phyloP scores from a whole-genome alignment of 2,797 vertebrate genomes.

The Trachops cirrhosus region DNA sequence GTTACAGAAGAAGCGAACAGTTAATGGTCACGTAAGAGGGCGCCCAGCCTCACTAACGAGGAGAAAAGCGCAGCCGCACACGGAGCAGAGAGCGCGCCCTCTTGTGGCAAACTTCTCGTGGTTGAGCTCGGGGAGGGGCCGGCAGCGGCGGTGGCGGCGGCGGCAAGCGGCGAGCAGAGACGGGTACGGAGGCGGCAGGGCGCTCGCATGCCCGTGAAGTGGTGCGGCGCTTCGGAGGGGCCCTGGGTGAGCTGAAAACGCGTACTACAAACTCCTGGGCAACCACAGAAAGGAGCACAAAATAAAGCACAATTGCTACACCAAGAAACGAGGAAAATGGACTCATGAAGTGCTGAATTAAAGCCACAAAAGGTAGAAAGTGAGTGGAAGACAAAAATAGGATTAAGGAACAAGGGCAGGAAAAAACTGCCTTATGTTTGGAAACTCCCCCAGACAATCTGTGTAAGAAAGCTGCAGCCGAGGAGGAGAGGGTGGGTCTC shows the following conservation, averaged over 20 bases:
- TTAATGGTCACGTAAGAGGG: neutral
- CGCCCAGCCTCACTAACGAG: neutral
- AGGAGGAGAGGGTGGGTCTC: neutral
- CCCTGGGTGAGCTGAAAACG: no score
- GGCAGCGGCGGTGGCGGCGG: no score
- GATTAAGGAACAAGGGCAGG: neutral
- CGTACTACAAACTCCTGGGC: neutral
- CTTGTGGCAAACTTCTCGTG: no score
- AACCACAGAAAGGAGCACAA: neutral
- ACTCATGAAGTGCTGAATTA: neutral
- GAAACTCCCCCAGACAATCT: neutral
- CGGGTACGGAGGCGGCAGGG: no score
- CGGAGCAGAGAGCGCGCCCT: no score
- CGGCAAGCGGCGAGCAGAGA: no score
- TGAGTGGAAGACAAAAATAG: neutral
- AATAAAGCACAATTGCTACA: neutral
- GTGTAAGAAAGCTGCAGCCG: neutral
- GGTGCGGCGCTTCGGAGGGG: no score
- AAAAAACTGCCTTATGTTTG: neutral
- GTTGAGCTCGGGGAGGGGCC: fast-evolving
- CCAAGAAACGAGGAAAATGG: neutral
- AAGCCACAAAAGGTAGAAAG: neutral
- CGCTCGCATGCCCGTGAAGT: no score
- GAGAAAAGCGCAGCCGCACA: neutral
- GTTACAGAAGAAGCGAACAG: neutral